Conservation (phyloP, 2,888 invertebrate species). For the Platynereis dumerilii region DNA sequence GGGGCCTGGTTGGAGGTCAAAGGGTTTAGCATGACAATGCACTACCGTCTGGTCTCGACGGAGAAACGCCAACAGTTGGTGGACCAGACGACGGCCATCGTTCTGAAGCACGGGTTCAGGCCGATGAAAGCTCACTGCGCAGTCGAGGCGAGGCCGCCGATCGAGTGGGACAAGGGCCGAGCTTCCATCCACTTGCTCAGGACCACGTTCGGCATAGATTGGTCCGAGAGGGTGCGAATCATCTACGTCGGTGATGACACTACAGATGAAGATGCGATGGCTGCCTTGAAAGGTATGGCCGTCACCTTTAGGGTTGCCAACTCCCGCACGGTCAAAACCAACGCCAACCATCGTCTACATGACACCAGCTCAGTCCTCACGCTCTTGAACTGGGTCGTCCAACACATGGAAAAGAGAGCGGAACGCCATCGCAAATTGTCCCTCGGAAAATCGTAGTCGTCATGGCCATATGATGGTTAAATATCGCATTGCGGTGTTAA, state of each 20-base stretch:
- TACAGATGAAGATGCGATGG: slow-evolving; percentile 28
- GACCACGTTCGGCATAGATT: slow-evolving; percentile 22
- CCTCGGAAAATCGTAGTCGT: no score
- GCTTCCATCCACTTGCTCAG: slow-evolving; percentile 27
- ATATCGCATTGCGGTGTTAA: no score
- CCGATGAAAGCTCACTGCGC: slow-evolving; percentile 22
- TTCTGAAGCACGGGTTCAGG: slow-evolving; percentile 24
- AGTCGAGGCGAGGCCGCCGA: slow-evolving; percentile 26
- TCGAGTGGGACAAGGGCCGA: slow-evolving; percentile 30
- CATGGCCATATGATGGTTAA: no score
- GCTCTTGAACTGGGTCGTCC: slow-evolving; percentile 26
- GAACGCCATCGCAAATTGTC: no score
- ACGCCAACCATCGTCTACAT: slow-evolving; percentile 20
- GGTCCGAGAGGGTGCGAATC: slow-evolving; percentile 25
- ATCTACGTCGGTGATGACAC: slow-evolving; percentile 30
- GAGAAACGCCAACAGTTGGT: slow-evolving; percentile 11
- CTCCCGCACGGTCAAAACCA: slow-evolving; percentile 15
- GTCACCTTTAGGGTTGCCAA: slow-evolving; percentile 31
- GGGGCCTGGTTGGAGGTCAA: slow-evolving; percentile 31
- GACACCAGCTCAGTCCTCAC: slow-evolving; percentile 22
- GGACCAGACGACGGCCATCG: slow-evolving; percentile 23
- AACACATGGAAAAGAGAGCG: slow-evolving; percentile 17
- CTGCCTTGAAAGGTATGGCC: slow-evolving; percentile 23
- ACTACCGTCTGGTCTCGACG: slow-evolving; percentile 24
- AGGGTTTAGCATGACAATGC: slow-evolving; percentile 25